Conservation (phyloP, 2,797 vertebrate genomes). For the Centroberyx gerrardi region DNA sequence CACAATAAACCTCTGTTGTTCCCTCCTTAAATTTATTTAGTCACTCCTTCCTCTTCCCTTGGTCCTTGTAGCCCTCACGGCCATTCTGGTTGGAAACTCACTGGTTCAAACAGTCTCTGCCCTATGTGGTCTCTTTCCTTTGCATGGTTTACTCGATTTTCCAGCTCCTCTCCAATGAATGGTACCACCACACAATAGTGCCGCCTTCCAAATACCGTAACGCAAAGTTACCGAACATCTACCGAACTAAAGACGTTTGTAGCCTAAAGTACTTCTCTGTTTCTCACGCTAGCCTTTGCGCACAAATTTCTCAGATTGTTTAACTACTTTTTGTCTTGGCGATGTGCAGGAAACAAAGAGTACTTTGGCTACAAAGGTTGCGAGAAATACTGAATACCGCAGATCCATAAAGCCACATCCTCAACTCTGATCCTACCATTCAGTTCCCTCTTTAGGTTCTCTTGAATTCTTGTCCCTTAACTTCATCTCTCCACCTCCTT, state of each 20-base stretch:
- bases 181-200: constrained; percentile 5
- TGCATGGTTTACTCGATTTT: constrained; percentile 65
- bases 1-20: constrained; percentile 60
- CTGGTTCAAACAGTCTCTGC: constrained; percentile 30
- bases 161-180: constrained; percentile 42
- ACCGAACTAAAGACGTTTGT: constrained; percentile 22
- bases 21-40: constrained; percentile 32
- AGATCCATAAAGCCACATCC: too few relatives aligned
- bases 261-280: constrained; percentile 38
- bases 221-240: neutral
- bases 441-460: constrained; percentile 4
- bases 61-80: constrained; percentile 27
- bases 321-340: too few relatives aligned
- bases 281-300: neutral
- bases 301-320: neutral
- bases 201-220: constrained; percentile 20
- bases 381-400: neutral
- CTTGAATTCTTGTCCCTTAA: too few relatives aligned
- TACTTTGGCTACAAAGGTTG: constrained; percentile 46
- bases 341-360: constrained; percentile 33
- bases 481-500: too few relatives aligned
- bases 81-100: constrained; percentile 41
- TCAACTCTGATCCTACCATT: neutral
- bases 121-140: constrained; percentile 47
- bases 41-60: constrained; percentile 47